Percentiles rank a stretch among this genome's conserved stretches.
These are phyloP conservation scores for Sinosuthora webbiana DNA, from an alignment of 2,113 vertebrate species.

Conservation along the genomic window DNA sequence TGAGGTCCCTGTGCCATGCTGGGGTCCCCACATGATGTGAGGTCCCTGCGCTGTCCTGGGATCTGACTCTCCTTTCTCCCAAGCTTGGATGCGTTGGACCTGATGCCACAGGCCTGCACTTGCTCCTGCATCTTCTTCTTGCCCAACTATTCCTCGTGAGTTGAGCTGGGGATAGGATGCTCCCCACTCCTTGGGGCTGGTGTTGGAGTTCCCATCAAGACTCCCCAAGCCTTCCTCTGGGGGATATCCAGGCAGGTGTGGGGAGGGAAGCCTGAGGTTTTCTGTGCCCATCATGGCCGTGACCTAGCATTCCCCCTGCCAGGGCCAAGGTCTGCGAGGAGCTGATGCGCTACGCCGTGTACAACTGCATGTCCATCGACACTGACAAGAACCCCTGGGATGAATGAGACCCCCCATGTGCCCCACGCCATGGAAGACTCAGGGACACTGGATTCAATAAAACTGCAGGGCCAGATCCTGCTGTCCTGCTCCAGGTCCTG, in stretches of 20 bases:
- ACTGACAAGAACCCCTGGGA: slow-evolving; percentile 90
- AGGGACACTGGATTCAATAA: not conserved
- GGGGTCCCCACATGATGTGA: not conserved
- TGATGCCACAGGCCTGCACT: slow-evolving; percentile 91
- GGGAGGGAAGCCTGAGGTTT: not conserved
- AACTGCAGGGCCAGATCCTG: not conserved
- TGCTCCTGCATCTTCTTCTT: slow-evolving; percentile 90
- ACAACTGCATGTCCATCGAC: slow-evolving; percentile 96
- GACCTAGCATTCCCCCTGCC: not conserved
- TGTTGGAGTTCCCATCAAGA: not conserved
- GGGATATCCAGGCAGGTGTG: fast-evolving
- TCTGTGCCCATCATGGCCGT: fast-evolving
- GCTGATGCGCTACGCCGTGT: slow-evolving; percentile 92
- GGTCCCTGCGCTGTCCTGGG: not conserved
- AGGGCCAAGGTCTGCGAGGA: slow-evolving; percentile 93
- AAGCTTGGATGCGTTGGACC: slow-evolving; percentile 83
- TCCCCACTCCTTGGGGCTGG: not conserved
- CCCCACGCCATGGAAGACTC: fast-evolving
- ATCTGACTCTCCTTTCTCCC: not conserved
- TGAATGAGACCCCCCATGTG: slow-evolving; percentile 62
- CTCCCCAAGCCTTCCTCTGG: not conserved
- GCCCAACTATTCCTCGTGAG: slow-evolving; percentile 90
- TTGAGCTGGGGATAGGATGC: not conserved
- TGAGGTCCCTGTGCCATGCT: not conserved
- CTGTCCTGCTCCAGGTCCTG: not conserved